Conservation (phyloP, 2,888 invertebrate genomes). For the Dicyrtomina minuta region DNA sequence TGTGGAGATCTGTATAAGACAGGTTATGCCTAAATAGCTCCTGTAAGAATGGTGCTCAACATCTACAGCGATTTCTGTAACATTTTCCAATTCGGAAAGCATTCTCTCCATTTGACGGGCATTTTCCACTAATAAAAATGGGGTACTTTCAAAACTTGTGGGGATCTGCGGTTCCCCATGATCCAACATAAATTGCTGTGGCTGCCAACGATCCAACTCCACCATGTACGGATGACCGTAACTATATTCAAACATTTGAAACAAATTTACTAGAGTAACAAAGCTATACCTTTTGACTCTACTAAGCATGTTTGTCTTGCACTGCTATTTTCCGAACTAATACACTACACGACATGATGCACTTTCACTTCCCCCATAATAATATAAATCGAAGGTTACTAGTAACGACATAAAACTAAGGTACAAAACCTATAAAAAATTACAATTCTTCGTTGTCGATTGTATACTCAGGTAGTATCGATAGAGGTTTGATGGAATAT, state of each 20-base stretch:
- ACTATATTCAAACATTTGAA: too few species aligned
- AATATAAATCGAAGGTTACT: too few species aligned
- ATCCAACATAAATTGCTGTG: constrained; percentile 60
- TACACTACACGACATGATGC: too few species aligned
- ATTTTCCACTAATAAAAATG: constrained; percentile 69
- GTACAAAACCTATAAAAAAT: too few species aligned
- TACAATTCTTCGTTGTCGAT: constrained; percentile 50
- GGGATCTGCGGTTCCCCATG: constrained; percentile 58
- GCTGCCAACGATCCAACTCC: constrained; percentile 75
- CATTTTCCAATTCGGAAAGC: constrained; percentile 63
- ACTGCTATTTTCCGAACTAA: too few species aligned
- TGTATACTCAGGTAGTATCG: constrained; percentile 68
- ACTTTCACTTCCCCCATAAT: too few species aligned
- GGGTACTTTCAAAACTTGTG: constrained; percentile 65
- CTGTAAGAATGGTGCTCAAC: constrained; percentile 83
- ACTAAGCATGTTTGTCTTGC: too few species aligned
- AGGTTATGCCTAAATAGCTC: constrained; percentile 90
- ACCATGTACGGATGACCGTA: constrained; percentile 85
- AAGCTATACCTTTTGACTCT: too few species aligned
- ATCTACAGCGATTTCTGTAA: constrained; percentile 45
- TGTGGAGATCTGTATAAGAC: constrained; percentile 92
- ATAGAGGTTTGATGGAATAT: constrained; percentile 78
- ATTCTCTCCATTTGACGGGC: constrained; percentile 66
- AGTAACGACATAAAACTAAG: too few species aligned
- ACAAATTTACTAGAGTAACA: too few species aligned